Evolutionary conservation across 2,888 invertebrate species (phyloP), one percentile per base, ranked within the genome.

Genomic region (Xestia ashworthii): DNA sequence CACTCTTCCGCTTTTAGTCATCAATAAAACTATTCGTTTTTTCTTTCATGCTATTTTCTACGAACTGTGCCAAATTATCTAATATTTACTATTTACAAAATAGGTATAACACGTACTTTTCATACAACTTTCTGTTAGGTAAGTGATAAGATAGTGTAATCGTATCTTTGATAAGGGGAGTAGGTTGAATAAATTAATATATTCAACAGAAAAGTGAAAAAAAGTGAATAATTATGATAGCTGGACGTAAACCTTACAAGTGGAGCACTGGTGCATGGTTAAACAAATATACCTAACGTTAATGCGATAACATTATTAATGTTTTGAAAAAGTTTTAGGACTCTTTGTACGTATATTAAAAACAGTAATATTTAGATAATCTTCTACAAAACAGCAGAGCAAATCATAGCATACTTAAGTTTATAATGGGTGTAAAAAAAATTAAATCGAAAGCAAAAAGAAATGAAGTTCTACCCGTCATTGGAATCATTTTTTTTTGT

Each of bases 101-200:
- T n/a, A n/a, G n/a, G 76, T 80, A 82, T 75, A 48, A 72, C 69
- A 82, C 14, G 78, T 78, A 81, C 74, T 76, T 82, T 83, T 84
- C 68, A 83, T 83, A 86, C 67, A 87, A 82, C 87, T 88, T 88
- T 88, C 85, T 87, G 88, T 88, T 85, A 76, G 81, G 82, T 80
- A 82, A 81, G 62, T 78, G 87, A 87, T 87, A 87, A 88, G 87
- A 87, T 87, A 86, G 72, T 76, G 85, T 87, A 86, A 76, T 79
- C 71, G 62, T 80, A 74, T 73, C 64, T 70, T n/a, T 46, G 87
- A 87, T 88, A 87, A 87, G 64, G 32, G 71, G 77, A 66, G 65
- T 79, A 77, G 77, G 85, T 85, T 78, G 74, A 80, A 80, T 66
- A 83, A 77, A 85, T 85, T 38, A 78, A 84, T 76, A 78, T 82